Evolutionary conservation across 2,888 invertebrate species (phyloP).

Genomic region (Drosophila falleni): DNA sequence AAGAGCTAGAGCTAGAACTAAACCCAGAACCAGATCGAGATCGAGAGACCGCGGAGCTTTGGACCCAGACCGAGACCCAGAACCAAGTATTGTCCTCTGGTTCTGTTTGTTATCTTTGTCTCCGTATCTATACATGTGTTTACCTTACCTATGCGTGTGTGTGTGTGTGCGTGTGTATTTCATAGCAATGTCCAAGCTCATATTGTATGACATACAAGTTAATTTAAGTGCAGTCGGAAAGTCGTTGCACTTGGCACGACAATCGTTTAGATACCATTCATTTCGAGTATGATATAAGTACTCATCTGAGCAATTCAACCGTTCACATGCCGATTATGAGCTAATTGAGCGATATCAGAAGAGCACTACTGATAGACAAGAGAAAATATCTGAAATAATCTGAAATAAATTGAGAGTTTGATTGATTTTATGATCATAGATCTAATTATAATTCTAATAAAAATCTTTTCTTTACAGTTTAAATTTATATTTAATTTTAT

Average conservation of each 20-base stretch:
- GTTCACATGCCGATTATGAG: constrained; percentile 34
- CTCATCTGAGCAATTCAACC: constrained; percentile 11
- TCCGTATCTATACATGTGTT: constrained; percentile 72
- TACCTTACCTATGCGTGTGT: constrained; percentile 32
- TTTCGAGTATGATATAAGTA: constrained; percentile 1
- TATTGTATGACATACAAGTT: constrained; percentile 66
- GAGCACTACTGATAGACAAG: neutral
- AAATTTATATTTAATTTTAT: too few species aligned
- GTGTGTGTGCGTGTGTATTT: constrained; percentile 25
- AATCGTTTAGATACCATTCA: constrained; percentile 41
- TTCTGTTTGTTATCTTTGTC: constrained; percentile 67
- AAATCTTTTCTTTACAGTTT: too few species aligned
- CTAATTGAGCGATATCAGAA: constrained; percentile 25
- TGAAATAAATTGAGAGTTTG: neutral
- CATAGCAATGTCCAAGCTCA: constrained; percentile 56
- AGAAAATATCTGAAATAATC: neutral
- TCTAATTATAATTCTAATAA: too few species aligned
- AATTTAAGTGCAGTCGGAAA: constrained; percentile 68
- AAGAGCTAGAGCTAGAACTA: constrained; percentile 3
- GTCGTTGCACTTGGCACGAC: constrained; percentile 71
- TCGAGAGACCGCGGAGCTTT: constrained; percentile 11
- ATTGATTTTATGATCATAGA: neutral
- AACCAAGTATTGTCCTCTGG: constrained; percentile 35
- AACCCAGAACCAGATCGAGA: constrained; percentile 33
- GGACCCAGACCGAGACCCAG: constrained; percentile 23